Evolutionary conservation across 1,140 invertebrate genomes (phyloP).

Genomic region (Cepaea nemoralis): DNA sequence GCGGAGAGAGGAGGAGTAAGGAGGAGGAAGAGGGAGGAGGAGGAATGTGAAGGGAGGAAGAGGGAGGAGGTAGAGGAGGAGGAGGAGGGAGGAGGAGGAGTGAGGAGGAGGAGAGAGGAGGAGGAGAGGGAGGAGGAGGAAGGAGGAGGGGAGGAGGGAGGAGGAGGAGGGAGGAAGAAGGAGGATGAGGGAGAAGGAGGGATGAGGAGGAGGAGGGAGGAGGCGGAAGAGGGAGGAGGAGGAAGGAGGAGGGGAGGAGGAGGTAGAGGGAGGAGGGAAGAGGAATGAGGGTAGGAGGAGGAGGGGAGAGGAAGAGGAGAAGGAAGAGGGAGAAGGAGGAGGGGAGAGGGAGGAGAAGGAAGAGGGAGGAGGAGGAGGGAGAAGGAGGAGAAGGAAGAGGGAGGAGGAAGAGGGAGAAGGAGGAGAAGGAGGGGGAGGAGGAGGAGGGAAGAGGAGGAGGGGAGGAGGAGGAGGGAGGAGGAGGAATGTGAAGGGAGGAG

Average conservation of each 20-base stretch:
- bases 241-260: not conserved
- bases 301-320: not conserved
- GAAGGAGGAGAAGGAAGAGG: conserved; percentile 3
- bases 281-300: too few species aligned
- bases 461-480: not conserved
- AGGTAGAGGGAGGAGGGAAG: not conserved
- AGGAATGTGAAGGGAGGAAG: too few species aligned
- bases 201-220: too few species aligned
- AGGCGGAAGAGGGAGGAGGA: too few species aligned
- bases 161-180: too few species aligned
- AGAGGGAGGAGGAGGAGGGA: not conserved
- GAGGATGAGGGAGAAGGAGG: too few species aligned
- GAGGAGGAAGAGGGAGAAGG: not conserved
- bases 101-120: not conserved
- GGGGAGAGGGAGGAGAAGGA: not conserved
- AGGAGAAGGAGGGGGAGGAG: too few species aligned
- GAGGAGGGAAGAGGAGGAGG: not conserved
- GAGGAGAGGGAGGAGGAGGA: not conserved
- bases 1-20: too few species aligned
- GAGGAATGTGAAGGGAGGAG: too few species aligned
- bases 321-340: not conserved
- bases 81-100: not conserved
- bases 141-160: not conserved
- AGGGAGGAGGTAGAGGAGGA: not conserved
- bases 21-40: too few species aligned